phyloP scores from a whole-genome alignment of 1,140 invertebrate species.

The Conus betulinus region DNA sequence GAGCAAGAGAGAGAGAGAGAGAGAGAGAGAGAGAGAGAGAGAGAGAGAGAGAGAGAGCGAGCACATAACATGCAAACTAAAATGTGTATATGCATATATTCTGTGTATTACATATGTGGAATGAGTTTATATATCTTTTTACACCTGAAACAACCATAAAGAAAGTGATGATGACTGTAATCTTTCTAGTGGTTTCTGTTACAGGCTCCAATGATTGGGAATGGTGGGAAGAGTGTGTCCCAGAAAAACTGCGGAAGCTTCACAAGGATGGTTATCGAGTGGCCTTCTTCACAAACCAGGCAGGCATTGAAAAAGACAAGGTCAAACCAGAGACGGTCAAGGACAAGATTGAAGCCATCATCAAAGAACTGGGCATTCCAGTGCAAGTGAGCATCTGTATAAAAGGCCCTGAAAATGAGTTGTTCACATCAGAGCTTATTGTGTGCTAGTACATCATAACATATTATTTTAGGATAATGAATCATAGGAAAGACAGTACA shows the following conservation, averaged over 20 bases:
- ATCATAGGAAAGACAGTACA: too few species aligned
- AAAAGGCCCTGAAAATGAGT: too few species aligned
- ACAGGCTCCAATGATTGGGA: slow-evolving; percentile 69
- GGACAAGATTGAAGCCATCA: slow-evolving; percentile 69
- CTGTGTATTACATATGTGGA: not conserved
- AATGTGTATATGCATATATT: too few species aligned
- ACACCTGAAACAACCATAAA: not conserved
- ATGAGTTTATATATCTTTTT: not conserved
- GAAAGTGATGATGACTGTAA: not conserved
- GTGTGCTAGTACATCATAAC: too few species aligned
- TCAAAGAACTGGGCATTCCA: slow-evolving; percentile 66
- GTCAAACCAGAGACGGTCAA: slow-evolving; percentile 66
- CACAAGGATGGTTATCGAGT: slow-evolving; percentile 66
- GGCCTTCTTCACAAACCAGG: slow-evolving; percentile 73
- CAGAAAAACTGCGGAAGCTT: slow-evolving; percentile 61
- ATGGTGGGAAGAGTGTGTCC: slow-evolving; percentile 68
- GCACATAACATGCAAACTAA: too few species aligned
- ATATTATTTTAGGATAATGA: too few species aligned
- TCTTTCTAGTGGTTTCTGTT: not conserved
- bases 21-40: too few species aligned
- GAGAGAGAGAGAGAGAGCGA: too few species aligned
- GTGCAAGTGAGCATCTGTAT: slow-evolving; percentile 53
- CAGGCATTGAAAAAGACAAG: slow-evolving; percentile 72
- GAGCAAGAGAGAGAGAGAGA: too few species aligned
- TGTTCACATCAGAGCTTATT: too few species aligned